Base-by-base conservation (phyloP, 1,140 invertebrate genomes). In the Hydropsyche tenuis region DNA sequence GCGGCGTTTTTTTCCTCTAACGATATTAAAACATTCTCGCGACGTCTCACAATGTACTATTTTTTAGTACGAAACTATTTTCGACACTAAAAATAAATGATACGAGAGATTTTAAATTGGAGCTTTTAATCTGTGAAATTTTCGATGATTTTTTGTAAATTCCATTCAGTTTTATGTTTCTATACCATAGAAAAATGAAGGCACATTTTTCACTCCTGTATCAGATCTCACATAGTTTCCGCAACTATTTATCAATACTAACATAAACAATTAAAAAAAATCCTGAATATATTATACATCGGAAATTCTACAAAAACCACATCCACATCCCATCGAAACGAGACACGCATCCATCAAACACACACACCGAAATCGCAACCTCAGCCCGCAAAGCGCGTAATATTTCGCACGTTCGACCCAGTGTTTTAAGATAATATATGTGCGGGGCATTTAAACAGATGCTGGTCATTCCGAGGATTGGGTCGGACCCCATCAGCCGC, bases 401-500 rank as follows among this genome's bases (percentile, higher is more conserved):
- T 37, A 37, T 37, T 37, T 37, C 30, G 48, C n/a, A 20, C 14
- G 48, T 23, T 60, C 22, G 22, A 23, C 23, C 25, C 25, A 60
- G 56, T 60, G 56, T 60, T 23, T 22, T 60, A 60, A n/a, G n/a
- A n/a, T n/a, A n/a, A 60, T 60, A 60, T 60, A 60, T 60, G 56
- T 60, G 56, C 56, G 56, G 20, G 9, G 23, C 20, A 25, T 60
- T 60, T 60, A 60, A 60, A 60, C 56, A 60, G 56, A 60, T 60
- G 56, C 56, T 20, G 56, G 56, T 60, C 56, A 60, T 60, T 60
- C 22, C 23, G 22, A 27, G 22, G 51, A 53, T 53, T 53, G 51
- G 51, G 51, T 53, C 60, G 14, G 60, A 63, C n/a, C 30, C 60
- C 60, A 53, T 53, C 51, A 53, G 51, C 51, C 16, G 51, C 20